Base-by-base conservation (phyloP, 2,888 invertebrate genomes). In the Abrostola tripartita region DNA sequence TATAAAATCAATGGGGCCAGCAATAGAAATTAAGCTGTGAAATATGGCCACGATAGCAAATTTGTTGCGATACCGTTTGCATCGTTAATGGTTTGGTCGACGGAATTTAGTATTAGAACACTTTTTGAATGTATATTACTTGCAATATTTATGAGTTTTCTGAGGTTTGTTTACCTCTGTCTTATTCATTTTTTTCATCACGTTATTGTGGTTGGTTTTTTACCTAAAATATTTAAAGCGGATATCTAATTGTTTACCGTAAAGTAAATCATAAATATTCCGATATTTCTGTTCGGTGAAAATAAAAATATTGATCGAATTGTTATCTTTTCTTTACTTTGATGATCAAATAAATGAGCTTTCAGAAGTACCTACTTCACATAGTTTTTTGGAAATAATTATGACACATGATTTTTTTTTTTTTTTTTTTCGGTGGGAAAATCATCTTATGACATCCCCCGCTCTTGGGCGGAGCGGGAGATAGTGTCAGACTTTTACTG, bases 1-100 rank as follows among this genome's bases (percentile, higher is more conserved):
- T 88, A 85, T 84, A 86, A 88, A 87, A 88, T 88, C 88, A 88
- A 88, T 87, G 86, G 80, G 78, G 73, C 79, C 74, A 74, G 83
- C 84, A 83, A 84, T 87, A 83, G 85, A 85, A 85, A 88, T 86
- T 86, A 86, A 85, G 71, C 66, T 35, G 64, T 80, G 81, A 78
- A 80, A 80, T 80, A 78, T 78, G 52, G 65, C 69, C 67, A 60
- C 68, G 65, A 62, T 52, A 61, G 67, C 64, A 70, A 74, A 78
- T 78, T 80, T 80, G 81, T 80, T 78, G 71, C 71, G 65, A 71
- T 69, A 74, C 52, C 68, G 56, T 69, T 71, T 53, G 58, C 65
- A 65, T 62, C 61, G 68, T 66, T 67, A 71, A 65, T 74, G 65
- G 61, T 59, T 71, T 41, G 54, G 41, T 54, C 49, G 10, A 61